phyloP scores from a whole-genome alignment of 2,797 vertebrate species.

The Myotis findleyi region DNA sequence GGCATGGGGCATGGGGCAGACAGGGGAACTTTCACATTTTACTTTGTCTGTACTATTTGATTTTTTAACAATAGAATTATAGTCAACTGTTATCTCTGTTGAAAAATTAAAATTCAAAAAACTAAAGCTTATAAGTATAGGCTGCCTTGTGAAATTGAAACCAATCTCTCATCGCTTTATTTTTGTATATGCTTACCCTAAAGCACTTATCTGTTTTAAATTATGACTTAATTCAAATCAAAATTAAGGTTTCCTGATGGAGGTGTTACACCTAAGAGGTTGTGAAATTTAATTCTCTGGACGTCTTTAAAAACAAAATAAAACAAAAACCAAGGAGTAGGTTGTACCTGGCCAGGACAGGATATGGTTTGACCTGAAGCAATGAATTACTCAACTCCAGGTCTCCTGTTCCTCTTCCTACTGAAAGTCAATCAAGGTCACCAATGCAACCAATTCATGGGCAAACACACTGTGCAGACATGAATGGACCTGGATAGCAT shows the following conservation, averaged over 20 bases:
- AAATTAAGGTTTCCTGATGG: not conserved
- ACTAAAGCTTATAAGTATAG: not conserved
- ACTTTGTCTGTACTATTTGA: not conserved
- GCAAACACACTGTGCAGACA: not conserved
- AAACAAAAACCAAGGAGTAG: not conserved
- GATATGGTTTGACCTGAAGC: not conserved
- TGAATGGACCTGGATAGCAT: not conserved
- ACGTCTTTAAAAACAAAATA: not conserved
- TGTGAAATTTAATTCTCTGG: constrained; percentile 14
- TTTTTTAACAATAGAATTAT: constrained; percentile 8
- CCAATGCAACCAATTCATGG: not conserved
- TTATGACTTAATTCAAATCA: constrained; percentile 53
- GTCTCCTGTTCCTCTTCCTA: not conserved
- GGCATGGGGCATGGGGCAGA: not conserved
- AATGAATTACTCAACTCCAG: not conserved
- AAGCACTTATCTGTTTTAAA: constrained; percentile 53
- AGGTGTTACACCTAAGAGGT: not conserved
- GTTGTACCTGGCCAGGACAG: not conserved
- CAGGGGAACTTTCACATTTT: not conserved
- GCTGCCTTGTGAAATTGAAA: constrained; percentile 31
- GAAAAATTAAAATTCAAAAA: constrained; percentile 44
- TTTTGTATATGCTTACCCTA: not conserved
- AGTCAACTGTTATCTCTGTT: not conserved
- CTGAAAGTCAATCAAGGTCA: not conserved
- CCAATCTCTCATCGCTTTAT: not conserved